A percentile compares a stretch with the other conserved stretches of the same genome.
These are phyloP conservation scores for Psammodynastes pulverulentus DNA, from an alignment of 2,113 vertebrate genomes.

Conservation along the genomic window DNA sequence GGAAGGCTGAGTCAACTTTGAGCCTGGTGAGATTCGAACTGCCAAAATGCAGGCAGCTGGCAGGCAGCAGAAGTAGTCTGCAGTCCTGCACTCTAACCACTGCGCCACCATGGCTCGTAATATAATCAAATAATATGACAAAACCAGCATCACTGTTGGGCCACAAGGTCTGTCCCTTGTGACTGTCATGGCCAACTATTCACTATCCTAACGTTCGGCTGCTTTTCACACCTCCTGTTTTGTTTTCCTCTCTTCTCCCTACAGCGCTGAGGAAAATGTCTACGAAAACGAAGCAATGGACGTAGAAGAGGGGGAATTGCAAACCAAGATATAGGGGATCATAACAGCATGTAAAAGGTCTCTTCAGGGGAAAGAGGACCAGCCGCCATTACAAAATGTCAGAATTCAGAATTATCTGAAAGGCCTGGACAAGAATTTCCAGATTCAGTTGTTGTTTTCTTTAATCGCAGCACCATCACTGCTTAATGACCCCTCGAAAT, in stretches of 20 bases:
- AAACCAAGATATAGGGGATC: neutral
- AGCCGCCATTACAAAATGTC: neutral
- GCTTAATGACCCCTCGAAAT: neutral
- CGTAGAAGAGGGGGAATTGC: neutral
- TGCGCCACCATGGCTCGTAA: too few relatives aligned
- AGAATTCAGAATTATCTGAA: neutral
- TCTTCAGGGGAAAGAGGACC: neutral
- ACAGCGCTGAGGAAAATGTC: neutral
- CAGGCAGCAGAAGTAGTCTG: too few relatives aligned
- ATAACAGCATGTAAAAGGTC: neutral
- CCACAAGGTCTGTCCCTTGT: neutral
- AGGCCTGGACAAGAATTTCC: neutral
- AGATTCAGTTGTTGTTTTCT: neutral
- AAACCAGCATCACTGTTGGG: neutral
- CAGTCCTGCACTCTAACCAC: too few relatives aligned
- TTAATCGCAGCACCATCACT: neutral
- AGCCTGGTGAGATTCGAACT: too few relatives aligned
- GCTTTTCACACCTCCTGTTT: neutral
- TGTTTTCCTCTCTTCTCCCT: neutral
- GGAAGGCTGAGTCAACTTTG: too few relatives aligned
- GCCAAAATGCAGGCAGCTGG: too few relatives aligned
- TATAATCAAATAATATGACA: neutral
- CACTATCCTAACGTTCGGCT: neutral
- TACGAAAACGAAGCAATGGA: neutral
- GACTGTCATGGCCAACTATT: neutral